These are phyloP conservation scores for Catharus fuscescens DNA, from an alignment of 2,113 vertebrate genomes.

Conservation along the genomic window DNA sequence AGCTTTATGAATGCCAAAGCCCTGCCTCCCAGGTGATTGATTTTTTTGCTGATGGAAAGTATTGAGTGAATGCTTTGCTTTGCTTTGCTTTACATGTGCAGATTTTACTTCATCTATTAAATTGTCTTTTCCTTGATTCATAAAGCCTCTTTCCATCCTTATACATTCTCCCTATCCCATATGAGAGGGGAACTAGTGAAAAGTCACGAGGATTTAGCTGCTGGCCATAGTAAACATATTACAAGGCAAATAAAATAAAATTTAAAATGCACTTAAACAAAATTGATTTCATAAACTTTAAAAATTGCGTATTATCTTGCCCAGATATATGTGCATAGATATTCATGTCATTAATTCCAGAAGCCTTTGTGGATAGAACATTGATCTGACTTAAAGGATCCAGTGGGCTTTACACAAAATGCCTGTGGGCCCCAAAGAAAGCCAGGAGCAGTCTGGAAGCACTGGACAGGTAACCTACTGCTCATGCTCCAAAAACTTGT, in stretches of 20 bases:
- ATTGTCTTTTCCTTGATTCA: neutral
- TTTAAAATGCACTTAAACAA: neutral
- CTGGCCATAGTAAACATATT: rapidly evolving
- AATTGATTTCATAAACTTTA: neutral
- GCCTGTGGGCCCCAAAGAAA: neutral
- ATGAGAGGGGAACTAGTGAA: neutral
- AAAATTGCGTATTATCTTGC: neutral
- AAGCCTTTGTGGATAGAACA: neutral
- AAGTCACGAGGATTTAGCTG: neutral
- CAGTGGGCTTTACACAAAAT: neutral
- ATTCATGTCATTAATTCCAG: neutral
- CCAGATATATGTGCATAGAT: neutral
- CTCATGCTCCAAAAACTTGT: neutral
- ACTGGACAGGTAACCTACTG: neutral
- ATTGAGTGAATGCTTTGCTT: neutral
- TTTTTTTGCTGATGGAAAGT: neutral
- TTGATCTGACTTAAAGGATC: neutral
- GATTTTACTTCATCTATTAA: neutral
- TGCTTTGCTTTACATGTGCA: neutral
- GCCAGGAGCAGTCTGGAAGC: neutral
- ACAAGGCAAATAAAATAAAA: neutral
- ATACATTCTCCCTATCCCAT: neutral
- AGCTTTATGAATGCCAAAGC: rapidly evolving
- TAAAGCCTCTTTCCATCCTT: neutral
- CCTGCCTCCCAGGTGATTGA: neutral